Evolutionary conservation across 2,797 vertebrate species (phyloP).

Genomic region (Botia almorhae): DNA sequence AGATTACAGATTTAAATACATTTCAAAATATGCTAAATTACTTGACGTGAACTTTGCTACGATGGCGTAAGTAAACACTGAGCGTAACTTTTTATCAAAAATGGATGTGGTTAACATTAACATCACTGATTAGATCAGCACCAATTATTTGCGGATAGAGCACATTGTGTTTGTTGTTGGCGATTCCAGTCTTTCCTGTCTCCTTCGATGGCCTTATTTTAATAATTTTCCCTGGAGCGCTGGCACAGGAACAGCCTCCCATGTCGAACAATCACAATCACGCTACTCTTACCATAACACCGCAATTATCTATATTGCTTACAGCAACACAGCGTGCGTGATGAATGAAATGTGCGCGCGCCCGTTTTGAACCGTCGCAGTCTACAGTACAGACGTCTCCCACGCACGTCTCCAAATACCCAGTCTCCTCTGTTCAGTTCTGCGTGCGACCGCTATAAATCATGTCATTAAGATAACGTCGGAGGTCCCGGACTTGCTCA

Average conservation of each 20-base stretch:
- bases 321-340: constrained; percentile 63
- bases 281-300: constrained; percentile 68
- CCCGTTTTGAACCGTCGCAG: background rate
- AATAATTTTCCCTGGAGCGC: constrained; percentile 68
- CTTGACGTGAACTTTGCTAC: background rate
- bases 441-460: constrained; percentile 66
- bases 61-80: background rate
- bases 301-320: constrained; percentile 73
- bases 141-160: constrained; percentile 10
- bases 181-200: constrained; percentile 41
- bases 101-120: constrained; percentile 28
- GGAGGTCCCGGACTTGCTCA: constrained; percentile 49
- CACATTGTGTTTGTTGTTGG: constrained; percentile 9
- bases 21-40: background rate
- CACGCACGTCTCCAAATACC: constrained; percentile 34
- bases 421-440: constrained; percentile 39
- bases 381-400: constrained; percentile 45
- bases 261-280: constrained; percentile 70
- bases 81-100: constrained; percentile 19
- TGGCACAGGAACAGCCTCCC: constrained; percentile 66
- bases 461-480: constrained; percentile 77
- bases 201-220: constrained; percentile 49
- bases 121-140: constrained; percentile 25
- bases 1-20: background rate
- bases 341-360: constrained; percentile 61